Percentiles rank a stretch among this genome's conserved stretches.
These are phyloP conservation scores for Hymenopus coronatus DNA, from an alignment of 2,888 invertebrate species.

Conservation along the genomic window DNA sequence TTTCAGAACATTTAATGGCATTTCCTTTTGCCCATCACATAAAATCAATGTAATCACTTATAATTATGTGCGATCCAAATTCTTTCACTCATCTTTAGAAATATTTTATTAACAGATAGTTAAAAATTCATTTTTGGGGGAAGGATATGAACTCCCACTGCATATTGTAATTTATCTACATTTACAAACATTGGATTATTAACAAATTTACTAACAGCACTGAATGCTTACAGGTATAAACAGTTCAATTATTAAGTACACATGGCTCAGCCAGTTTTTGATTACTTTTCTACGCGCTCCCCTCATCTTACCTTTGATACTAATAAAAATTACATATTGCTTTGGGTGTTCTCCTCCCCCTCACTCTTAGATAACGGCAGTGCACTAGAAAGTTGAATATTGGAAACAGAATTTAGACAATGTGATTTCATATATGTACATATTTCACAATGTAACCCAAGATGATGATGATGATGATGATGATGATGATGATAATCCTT, in stretches of 20 bases:
- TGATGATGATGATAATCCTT: background rate
- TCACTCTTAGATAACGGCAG: slow-evolving; percentile 11
- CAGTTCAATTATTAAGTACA: background rate
- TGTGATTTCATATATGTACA: background rate
- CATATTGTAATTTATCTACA: background rate
- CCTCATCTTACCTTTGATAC: background rate
- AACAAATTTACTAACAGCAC: background rate
- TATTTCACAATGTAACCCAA: background rate
- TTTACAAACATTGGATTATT: background rate
- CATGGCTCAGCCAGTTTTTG: background rate
- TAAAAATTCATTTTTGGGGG: background rate
- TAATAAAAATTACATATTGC: background rate
- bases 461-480: too few relatives aligned
- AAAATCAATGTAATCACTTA: slow-evolving; percentile 5
- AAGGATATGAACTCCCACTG: background rate
- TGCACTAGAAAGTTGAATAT: slow-evolving; percentile 10
- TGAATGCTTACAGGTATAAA: background rate
- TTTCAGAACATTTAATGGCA: slow-evolving; percentile 9
- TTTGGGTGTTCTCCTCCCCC: background rate
- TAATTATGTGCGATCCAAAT: background rate
- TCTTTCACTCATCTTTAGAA: background rate
- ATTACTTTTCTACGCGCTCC: background rate
- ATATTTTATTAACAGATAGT: background rate
- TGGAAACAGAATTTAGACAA: background rate
- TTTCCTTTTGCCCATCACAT: background rate